Evolutionary conservation across 2,888 invertebrate species (phyloP).

Genomic region (Prosopocoilus inquinatus): DNA sequence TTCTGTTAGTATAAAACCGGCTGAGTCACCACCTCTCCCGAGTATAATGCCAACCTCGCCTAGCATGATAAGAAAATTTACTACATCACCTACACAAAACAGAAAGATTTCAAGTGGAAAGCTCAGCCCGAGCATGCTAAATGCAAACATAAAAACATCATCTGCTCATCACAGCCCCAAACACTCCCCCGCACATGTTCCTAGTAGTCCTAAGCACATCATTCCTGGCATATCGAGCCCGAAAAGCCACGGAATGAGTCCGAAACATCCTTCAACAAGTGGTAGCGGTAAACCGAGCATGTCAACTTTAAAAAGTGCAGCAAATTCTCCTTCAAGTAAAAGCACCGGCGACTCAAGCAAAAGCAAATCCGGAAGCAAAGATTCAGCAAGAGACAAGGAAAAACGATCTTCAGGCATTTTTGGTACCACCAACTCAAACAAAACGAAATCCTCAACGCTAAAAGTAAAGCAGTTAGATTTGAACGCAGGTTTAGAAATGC

Average conservation of each 20-base stretch:
- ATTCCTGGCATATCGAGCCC: conserved; percentile 69
- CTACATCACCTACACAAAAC: conserved; percentile 69
- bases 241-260: conserved; percentile 77
- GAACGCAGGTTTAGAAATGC: conserved; percentile 32
- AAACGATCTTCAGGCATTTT: conserved; percentile 41
- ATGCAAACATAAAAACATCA: conserved; percentile 55
- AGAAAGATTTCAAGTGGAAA: conserved; percentile 62
- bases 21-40: conserved; percentile 56
- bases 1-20: conserved; percentile 70
- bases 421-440: conserved; percentile 38
- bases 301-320: conserved; percentile 81
- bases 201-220: conserved; percentile 70
- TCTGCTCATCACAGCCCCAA: conserved; percentile 66
- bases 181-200: conserved; percentile 68
- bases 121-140: conserved; percentile 57
- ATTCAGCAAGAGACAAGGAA: conserved; percentile 50
- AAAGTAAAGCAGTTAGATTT: conserved; percentile 70
- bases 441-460: conserved; percentile 61
- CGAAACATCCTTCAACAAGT: conserved; percentile 70
- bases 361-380: conserved; percentile 52
- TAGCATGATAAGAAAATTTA: conserved; percentile 66
- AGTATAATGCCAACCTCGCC: conserved; percentile 64
- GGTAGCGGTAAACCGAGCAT: conserved; percentile 84
- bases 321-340: conserved; percentile 68
- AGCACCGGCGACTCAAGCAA: conserved; percentile 59